Evolutionary conservation across 2,113 vertebrate genomes (phyloP).

Genomic region (Phyllostomus hastatus): DNA sequence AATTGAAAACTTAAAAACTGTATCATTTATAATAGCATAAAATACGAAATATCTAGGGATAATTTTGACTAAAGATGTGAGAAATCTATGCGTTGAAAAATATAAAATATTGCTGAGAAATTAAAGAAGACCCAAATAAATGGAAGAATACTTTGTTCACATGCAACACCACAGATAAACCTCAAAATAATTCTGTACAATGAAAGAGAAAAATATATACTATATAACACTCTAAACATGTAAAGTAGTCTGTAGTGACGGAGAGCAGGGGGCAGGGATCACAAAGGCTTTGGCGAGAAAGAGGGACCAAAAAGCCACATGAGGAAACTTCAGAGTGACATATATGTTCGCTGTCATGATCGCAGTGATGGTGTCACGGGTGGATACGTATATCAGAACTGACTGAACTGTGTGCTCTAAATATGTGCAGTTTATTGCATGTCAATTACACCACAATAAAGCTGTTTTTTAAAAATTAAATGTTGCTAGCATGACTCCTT

Average conservation of each 20-base stretch:
- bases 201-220: background rate
- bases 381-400: background rate
- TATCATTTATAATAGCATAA: background rate
- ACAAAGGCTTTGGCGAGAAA: background rate
- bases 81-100: background rate
- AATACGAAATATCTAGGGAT: background rate
- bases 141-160: background rate
- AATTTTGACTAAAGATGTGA: background rate
- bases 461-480: background rate
- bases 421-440: background rate
- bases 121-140: slow-evolving; percentile 1
- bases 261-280: background rate
- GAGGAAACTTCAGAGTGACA: background rate
- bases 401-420: background rate
- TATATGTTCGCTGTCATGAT: background rate
- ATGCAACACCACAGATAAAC: background rate
- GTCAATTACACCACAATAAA: background rate
- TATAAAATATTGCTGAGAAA: background rate
- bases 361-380: background rate
- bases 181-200: background rate
- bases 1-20: background rate
- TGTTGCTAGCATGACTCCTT: background rate
- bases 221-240: background rate
- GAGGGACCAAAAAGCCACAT: too few species aligned
- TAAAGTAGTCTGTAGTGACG: background rate